Conservation (phyloP, 2,113 vertebrate species). For the Microtus oregoni region DNA sequence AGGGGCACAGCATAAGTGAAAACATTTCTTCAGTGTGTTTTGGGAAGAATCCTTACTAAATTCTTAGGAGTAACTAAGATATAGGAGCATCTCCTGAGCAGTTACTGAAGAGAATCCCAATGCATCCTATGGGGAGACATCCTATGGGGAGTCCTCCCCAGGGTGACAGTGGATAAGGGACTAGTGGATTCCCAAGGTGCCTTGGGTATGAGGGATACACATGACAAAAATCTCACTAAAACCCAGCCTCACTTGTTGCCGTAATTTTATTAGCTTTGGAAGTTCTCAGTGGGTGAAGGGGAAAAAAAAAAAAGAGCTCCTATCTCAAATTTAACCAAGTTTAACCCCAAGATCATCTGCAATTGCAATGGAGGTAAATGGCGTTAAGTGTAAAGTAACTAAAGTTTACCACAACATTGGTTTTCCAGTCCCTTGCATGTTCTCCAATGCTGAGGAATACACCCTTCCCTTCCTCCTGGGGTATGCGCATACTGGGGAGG, state of each 20-base stretch:
- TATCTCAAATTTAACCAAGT: not conserved
- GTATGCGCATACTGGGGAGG: not conserved
- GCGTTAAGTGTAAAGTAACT: not conserved
- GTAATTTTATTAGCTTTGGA: not conserved
- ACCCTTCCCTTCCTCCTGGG: not conserved
- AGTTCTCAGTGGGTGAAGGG: not conserved
- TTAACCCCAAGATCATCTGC: not conserved
- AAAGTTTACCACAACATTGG: not conserved
- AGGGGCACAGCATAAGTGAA: not conserved
- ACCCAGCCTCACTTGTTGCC: not conserved
- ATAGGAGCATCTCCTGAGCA: not conserved
- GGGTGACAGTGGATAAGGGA: not conserved
- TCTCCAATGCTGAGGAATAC: not conserved
- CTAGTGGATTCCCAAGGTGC: not conserved
- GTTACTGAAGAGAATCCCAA: too few relatives aligned
- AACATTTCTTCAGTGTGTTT: not conserved
- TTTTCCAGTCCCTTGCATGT: not conserved
- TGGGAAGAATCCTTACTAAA: not conserved
- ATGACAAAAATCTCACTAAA: not conserved
- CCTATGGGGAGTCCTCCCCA: accelerated
- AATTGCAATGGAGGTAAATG: not conserved
- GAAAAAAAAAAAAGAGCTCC: not conserved
- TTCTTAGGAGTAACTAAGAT: not conserved
- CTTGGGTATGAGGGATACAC: not conserved
- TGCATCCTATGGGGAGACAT: too few relatives aligned